phyloP scores from a whole-genome alignment of 2,888 invertebrate genomes.

The Hermaeophaga mercurialis region DNA sequence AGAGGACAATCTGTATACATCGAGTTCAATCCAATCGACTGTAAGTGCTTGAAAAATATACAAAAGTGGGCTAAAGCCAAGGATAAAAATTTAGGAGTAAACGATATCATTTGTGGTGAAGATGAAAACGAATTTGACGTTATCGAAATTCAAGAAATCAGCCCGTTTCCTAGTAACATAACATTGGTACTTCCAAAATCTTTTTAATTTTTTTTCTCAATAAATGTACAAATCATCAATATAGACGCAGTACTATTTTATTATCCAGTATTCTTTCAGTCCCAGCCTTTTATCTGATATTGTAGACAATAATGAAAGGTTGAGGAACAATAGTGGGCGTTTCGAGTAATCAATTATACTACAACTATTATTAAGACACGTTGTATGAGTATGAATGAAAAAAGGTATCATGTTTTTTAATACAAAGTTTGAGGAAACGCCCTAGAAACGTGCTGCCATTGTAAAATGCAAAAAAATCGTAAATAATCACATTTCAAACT shows the following conservation, averaged over 20 bases:
- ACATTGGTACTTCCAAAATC: neutral
- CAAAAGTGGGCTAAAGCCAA: constrained; percentile 32
- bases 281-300: constrained; percentile 31
- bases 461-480: neutral
- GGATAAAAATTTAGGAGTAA: constrained; percentile 1
- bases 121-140: neutral
- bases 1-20: constrained; percentile 38
- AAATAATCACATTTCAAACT: too few relatives aligned
- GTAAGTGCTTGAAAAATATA: constrained; percentile 37
- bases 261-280: constrained; percentile 18
- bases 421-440: constrained; percentile 22
- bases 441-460: constrained; percentile 17
- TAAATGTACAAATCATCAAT: neutral
- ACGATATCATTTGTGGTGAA: neutral
- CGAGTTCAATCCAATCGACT: constrained; percentile 41
- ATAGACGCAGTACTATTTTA: constrained; percentile 3
- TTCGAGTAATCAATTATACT: constrained; percentile 56
- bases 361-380: constrained; percentile 53
- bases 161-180: neutral
- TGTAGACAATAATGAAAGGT: constrained; percentile 57
- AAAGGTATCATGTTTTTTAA: constrained; percentile 34
- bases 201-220: neutral
- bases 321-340: constrained; percentile 58
- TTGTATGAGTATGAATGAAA: constrained; percentile 30
- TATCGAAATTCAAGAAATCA: neutral